A percentile compares a stretch with the other conserved stretches of the same genome.
Conservation (phyloP, 2,888 invertebrate species). For the Diadromus collaris region DNA sequence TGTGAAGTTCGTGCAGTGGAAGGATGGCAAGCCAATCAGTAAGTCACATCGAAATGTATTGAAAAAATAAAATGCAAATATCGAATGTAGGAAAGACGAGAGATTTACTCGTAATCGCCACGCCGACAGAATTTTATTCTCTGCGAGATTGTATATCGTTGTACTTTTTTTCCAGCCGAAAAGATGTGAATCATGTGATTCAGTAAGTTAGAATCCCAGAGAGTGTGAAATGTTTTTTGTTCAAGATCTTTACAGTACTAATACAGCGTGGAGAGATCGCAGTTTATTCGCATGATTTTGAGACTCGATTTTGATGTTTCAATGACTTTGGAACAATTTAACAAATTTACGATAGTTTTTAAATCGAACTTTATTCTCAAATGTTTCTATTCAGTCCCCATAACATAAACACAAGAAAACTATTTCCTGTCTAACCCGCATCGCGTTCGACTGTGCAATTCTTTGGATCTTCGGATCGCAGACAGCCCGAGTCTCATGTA, state of each 20-base stretch:
- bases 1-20: constrained; percentile 94
- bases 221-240: constrained; percentile 19
- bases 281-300: constrained; percentile 23
- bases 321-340: neutral
- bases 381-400: constrained; percentile 7
- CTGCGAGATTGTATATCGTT: constrained; percentile 27
- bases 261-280: neutral
- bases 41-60: constrained; percentile 79
- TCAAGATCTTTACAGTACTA: constrained; percentile 18
- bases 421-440: constrained; percentile 20
- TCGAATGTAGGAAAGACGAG: neutral
- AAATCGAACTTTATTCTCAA: constrained; percentile 11
- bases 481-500: neutral
- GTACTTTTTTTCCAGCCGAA: constrained; percentile 72
- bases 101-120: neutral
- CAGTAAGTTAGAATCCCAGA: constrained; percentile 63
- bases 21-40: constrained; percentile 93
- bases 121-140: neutral
- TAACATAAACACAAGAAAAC: constrained; percentile 3
- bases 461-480: neutral
- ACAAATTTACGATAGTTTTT: neutral
- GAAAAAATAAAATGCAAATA: neutral
- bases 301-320: neutral
- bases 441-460: neutral
- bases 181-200: constrained; percentile 63